These are phyloP conservation scores for Triplophysa tibetana DNA, from an alignment of 2,113 vertebrate genomes.

Conservation along the genomic window DNA sequence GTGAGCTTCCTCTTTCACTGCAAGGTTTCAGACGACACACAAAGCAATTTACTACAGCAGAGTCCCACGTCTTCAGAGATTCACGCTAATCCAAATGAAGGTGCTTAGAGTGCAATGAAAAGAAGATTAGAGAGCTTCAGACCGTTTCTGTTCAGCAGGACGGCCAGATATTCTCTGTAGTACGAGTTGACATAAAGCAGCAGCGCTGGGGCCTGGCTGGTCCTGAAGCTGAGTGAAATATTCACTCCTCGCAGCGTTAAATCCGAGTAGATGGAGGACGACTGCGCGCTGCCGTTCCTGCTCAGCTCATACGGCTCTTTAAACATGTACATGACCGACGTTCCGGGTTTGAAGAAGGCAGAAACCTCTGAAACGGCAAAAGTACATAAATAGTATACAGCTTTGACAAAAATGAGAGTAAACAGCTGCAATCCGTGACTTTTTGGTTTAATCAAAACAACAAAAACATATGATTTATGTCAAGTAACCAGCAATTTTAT, in stretches of 20 bases:
- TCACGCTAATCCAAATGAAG: conserved; percentile 57
- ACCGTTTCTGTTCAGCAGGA: conserved; percentile 88
- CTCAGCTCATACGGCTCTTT: conserved; percentile 82
- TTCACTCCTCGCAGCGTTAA: conserved; percentile 78
- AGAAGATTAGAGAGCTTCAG: conserved; percentile 56
- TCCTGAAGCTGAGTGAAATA: conserved; percentile 84
- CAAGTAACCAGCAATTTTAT: too few relatives aligned
- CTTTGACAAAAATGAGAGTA: too few relatives aligned
- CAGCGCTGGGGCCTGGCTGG: conserved; percentile 78
- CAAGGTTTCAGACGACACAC: conserved; percentile 24
- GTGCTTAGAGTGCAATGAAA: conserved; percentile 32
- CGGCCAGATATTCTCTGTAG: conserved; percentile 83
- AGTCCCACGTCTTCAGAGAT: conserved; percentile 53
- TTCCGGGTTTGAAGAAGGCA: conserved; percentile 81
- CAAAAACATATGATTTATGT: too few relatives aligned
- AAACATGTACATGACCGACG: conserved; percentile 85
- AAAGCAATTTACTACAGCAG: conserved; percentile 45
- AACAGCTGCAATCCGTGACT: too few relatives aligned
- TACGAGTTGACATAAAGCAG: conserved; percentile 83
- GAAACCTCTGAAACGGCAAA: conserved; percentile 82
- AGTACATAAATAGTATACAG: neutral
- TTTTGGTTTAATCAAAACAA: too few relatives aligned
- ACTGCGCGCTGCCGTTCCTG: conserved; percentile 81
- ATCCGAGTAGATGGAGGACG: conserved; percentile 84
- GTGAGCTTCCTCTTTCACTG: neutral